phyloP scores from a whole-genome alignment of 2,888 invertebrate species.

The Ernsta delagoae region DNA sequence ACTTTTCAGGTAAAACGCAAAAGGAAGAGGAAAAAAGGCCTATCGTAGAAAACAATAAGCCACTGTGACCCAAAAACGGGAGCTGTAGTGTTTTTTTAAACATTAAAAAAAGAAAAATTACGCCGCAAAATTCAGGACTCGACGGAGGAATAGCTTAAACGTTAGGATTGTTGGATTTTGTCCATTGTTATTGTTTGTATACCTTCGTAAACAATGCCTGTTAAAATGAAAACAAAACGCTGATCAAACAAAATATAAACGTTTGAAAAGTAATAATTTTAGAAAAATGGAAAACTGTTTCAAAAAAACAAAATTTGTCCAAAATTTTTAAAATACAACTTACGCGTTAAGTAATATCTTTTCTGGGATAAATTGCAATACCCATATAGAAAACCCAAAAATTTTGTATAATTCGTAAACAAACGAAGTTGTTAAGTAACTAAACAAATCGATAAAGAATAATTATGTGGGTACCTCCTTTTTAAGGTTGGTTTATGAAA shows the following conservation, averaged over 20 bases:
- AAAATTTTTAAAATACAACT: no score
- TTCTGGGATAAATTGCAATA: no score
- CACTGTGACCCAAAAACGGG: slow-evolving; percentile 27
- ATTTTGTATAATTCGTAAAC: no score
- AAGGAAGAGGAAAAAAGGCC: not conserved
- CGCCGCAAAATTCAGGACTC: slow-evolving; percentile 10
- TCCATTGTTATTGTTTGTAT: slow-evolving; percentile 19
- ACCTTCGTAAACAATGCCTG: slow-evolving; percentile 13
- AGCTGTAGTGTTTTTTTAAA: not conserved
- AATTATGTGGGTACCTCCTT: no score
- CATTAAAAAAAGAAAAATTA: slow-evolving; percentile 19
- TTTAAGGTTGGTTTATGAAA: no score
- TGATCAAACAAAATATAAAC: not conserved
- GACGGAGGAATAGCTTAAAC: slow-evolving; percentile 8
- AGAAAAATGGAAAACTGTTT: no score
- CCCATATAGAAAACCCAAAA: no score
- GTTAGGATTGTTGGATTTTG: slow-evolving; percentile 13
- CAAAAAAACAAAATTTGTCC: not conserved
- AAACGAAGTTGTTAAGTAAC: no score
- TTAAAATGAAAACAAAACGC: not conserved
- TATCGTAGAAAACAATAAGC: slow-evolving; percentile 22
- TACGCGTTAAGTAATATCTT: no score
- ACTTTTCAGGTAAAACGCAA: not conserved
- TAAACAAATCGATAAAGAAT: no score
- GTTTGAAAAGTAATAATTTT: no score